phyloP scores from a whole-genome alignment of 2,888 invertebrate genomes.

The Scaptomyza tumidula region DNA sequence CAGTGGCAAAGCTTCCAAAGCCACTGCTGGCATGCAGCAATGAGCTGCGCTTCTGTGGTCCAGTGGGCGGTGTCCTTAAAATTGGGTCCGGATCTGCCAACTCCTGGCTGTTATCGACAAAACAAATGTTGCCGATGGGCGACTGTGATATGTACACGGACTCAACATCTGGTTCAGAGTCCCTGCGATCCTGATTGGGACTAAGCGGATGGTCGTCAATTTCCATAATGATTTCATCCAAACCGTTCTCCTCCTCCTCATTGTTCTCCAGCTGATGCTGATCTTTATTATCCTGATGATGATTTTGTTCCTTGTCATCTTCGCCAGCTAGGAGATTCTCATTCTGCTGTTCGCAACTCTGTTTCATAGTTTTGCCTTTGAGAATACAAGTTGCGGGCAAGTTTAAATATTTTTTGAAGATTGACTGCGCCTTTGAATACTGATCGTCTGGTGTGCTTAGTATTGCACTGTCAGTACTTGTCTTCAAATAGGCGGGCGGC shows the following conservation, averaged over 20 bases:
- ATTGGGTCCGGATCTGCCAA: background rate
- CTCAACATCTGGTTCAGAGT: constrained; percentile 42
- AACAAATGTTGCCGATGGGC: constrained; percentile 60
- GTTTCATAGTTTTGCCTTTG: constrained; percentile 5
- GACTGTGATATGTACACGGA: constrained; percentile 68
- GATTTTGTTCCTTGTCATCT: background rate
- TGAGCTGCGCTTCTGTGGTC: constrained; percentile 70
- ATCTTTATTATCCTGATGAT: background rate
- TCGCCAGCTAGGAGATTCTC: background rate
- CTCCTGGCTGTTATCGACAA: constrained; percentile 4
- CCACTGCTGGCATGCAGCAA: constrained; percentile 59
- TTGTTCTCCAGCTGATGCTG: background rate
- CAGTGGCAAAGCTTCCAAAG: constrained; percentile 55
- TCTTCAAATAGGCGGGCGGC: constrained; percentile 36
- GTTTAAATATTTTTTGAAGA: constrained; percentile 28
- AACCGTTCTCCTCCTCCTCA: constrained; percentile 23
- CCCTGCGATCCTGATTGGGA: constrained; percentile 13
- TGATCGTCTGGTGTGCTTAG: background rate
- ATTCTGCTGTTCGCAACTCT: constrained; percentile 14
- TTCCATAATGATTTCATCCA: constrained; percentile 63
- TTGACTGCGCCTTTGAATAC: background rate
- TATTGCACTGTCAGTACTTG: background rate
- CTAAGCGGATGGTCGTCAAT: constrained; percentile 44
- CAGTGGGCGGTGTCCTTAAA: constrained; percentile 41
- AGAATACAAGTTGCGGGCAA: constrained; percentile 23